Percentiles rank a stretch among this genome's conserved stretches.
These are phyloP conservation scores for Oncorhynchus tshawytscha DNA, from an alignment of 2,113 vertebrate species.

Conservation along the genomic window DNA sequence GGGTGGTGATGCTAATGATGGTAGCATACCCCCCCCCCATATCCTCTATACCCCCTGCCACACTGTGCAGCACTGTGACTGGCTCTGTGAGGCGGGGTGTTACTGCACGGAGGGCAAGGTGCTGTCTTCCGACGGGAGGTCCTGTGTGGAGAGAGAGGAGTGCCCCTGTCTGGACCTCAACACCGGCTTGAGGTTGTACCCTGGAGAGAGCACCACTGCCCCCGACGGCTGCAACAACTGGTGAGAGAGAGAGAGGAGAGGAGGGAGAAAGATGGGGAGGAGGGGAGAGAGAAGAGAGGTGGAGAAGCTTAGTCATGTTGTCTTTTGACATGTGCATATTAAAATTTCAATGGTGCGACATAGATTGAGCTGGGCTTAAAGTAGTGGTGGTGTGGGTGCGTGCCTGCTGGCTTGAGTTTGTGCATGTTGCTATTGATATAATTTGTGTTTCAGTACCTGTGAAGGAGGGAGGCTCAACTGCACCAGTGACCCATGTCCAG, in stretches of 20 bases:
- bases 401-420: neutral
- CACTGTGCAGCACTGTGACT: conserved; percentile 74
- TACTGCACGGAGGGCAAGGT: conserved; percentile 81
- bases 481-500: conserved; percentile 73
- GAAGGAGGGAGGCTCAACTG: conserved; percentile 74
- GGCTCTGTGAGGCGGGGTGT: conserved; percentile 84
- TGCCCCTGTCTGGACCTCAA: conserved; percentile 81
- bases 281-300: neutral
- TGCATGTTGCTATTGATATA: neutral
- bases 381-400: neutral
- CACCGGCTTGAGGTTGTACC: conserved; percentile 60
- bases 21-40: too few species aligned
- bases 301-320: neutral
- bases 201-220: conserved; percentile 51
- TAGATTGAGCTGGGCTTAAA: too few species aligned
- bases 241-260: conserved; percentile 64
- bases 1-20: neutral
- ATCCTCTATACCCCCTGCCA: too few species aligned
- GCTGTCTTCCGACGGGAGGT: conserved; percentile 68
- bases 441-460: conserved; percentile 76
- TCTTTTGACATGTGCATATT: too few species aligned
- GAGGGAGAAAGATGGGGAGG: too few species aligned
- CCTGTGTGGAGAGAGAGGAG: conserved; percentile 66
- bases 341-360: too few species aligned
- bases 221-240: conserved; percentile 84